A percentile compares a stretch with the other conserved stretches of the same genome.
Conservation (phyloP, 2,113 vertebrate genomes). For the Sapajus apella region DNA sequence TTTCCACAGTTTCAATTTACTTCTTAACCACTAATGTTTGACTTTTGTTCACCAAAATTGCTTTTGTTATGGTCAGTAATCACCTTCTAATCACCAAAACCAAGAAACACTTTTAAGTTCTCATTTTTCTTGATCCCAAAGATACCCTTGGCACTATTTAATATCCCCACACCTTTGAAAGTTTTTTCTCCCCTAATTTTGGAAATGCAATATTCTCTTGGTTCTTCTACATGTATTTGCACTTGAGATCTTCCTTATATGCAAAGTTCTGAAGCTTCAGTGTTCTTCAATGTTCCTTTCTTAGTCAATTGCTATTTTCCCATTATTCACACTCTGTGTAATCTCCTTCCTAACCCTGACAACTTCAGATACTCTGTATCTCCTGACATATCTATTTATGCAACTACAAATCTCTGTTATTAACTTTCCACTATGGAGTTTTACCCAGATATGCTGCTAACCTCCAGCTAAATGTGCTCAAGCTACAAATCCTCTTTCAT, state of each 20-base stretch:
- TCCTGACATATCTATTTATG: neutral
- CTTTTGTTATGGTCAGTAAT: neutral
- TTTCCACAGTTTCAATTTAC: neutral
- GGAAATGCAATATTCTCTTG: neutral
- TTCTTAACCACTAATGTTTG: neutral
- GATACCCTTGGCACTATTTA: neutral
- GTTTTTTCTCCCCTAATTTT: neutral
- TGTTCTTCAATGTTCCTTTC: neutral
- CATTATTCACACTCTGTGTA: neutral
- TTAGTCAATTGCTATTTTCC: neutral
- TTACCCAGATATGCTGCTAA: neutral
- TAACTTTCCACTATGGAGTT: neutral
- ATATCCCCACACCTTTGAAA: neutral
- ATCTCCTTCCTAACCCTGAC: neutral
- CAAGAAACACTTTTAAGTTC: neutral
- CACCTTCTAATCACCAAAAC: neutral
- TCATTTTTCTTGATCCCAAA: neutral
- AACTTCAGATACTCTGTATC: neutral
- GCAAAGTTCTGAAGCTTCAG: neutral
- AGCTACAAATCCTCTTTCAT: neutral
- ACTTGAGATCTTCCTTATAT: neutral
- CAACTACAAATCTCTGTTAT: neutral
- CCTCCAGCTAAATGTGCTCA: neutral
- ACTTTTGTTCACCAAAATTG: neutral
- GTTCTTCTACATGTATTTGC: neutral